Conservation (phyloP, 2,113 vertebrate genomes). For the Calidris pygmaea region DNA sequence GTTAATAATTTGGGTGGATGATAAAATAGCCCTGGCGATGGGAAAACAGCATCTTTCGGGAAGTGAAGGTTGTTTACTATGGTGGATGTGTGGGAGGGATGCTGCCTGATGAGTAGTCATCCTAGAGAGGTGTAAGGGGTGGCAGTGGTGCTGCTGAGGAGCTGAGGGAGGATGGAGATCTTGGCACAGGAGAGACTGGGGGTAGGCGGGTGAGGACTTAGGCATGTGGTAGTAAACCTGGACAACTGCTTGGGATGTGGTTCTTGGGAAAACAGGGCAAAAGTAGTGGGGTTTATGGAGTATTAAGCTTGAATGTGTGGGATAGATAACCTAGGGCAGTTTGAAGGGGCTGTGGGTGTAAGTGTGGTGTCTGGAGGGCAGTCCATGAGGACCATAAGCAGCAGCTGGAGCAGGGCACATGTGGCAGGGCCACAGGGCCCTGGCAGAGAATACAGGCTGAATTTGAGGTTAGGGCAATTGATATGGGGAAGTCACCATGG, state of each 20-base stretch:
- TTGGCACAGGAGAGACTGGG: not conserved
- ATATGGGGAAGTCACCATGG: not conserved
- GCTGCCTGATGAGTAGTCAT: not conserved
- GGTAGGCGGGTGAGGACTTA: accelerated
- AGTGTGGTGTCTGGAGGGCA: accelerated
- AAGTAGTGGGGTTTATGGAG: not conserved
- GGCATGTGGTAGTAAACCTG: not conserved
- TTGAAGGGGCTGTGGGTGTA: not conserved
- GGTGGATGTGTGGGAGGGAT: not conserved
- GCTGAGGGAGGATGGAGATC: not conserved
- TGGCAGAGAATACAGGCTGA: not conserved
- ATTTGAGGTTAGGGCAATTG: not conserved
- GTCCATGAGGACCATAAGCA: not conserved
- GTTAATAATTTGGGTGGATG: not conserved
- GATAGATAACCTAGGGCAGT: not conserved
- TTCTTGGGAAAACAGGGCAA: not conserved
- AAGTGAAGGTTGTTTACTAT: not conserved
- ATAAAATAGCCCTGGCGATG: not conserved
- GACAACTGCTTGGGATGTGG: not conserved
- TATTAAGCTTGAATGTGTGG: not conserved
- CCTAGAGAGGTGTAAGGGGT: not conserved
- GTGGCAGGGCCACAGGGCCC: not conserved
- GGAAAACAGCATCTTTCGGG: not conserved
- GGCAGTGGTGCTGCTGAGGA: not conserved
- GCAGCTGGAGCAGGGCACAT: not conserved